Evolutionary conservation across 2,797 vertebrate genomes (phyloP).

Genomic region (Neostethus bicornis): DNA sequence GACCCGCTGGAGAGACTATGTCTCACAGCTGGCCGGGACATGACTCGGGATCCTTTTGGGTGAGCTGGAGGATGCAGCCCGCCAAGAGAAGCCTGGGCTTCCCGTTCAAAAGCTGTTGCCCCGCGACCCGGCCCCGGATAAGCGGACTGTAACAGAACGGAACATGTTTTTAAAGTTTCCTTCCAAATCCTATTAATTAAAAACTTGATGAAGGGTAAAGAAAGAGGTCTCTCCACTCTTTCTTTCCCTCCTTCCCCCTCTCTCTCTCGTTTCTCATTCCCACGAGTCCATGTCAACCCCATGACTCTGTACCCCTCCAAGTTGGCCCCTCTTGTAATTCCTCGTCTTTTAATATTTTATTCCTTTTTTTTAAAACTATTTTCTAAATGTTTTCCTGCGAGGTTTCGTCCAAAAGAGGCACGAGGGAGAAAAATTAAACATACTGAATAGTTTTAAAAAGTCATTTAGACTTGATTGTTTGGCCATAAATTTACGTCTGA

Average conservation of each 20-base stretch:
- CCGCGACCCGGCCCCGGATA: too few species aligned
- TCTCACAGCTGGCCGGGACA: too few species aligned
- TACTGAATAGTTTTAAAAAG: neutral
- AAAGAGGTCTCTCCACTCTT: constrained; percentile 26
- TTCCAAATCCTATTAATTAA: constrained; percentile 28
- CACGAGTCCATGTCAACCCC: constrained; percentile 47
- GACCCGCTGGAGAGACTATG: too few species aligned
- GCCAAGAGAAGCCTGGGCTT: too few species aligned
- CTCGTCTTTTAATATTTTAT: constrained; percentile 21
- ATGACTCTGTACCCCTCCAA: constrained; percentile 45
- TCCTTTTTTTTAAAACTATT: constrained; percentile 8
- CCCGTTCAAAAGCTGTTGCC: too few species aligned
- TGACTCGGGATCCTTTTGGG: too few species aligned
- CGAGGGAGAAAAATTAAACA: neutral
- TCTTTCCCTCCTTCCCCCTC: constrained; percentile 5
- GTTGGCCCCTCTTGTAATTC: constrained; percentile 38
- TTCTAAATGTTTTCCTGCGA: constrained; percentile 12
- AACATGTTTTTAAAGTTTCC: too few species aligned
- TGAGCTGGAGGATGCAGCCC: too few species aligned
- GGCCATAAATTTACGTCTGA: neutral
- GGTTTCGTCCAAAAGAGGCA: neutral
- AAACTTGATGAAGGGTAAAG: constrained; percentile 30
- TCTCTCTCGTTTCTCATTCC: constrained; percentile 40
- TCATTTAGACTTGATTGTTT: constrained; percentile 4
- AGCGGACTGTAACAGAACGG: too few species aligned